These are phyloP conservation scores for Acanthococcus lagerstroemiae DNA, from an alignment of 2,888 invertebrate genomes.

Conservation along the genomic window DNA sequence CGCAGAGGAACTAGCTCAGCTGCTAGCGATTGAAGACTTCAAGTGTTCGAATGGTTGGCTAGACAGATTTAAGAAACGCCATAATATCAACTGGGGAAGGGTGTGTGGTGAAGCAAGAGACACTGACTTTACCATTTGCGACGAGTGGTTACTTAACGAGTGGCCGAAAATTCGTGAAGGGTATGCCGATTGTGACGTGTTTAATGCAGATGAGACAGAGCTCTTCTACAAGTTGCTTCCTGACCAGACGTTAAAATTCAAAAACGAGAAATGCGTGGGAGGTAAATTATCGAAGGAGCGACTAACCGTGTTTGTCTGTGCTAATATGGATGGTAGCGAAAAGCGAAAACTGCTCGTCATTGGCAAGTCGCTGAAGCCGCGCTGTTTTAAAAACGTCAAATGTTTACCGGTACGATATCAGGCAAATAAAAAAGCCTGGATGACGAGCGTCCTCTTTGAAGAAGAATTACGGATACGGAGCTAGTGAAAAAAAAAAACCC, in stretches of 20 bases:
- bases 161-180: slow-evolving; percentile 34
- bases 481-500: neutral
- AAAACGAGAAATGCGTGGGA: slow-evolving; percentile 39
- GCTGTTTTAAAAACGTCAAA: slow-evolving; percentile 37
- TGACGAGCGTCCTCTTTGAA: slow-evolving; percentile 14
- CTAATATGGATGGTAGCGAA: slow-evolving; percentile 33
- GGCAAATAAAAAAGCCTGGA: slow-evolving; percentile 37
- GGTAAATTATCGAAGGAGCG: slow-evolving; percentile 40
- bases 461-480: slow-evolving; percentile 4
- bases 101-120: slow-evolving; percentile 35
- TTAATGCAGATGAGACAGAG: slow-evolving; percentile 38
- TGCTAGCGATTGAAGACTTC: neutral
- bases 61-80: slow-evolving; percentile 34
- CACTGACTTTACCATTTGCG: slow-evolving; percentile 27
- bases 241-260: slow-evolving; percentile 38
- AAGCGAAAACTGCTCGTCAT: slow-evolving; percentile 39
- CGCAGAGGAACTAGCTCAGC: neutral
- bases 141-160: slow-evolving; percentile 32
- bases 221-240: slow-evolving; percentile 37
- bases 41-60: slow-evolving; percentile 35
- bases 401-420: slow-evolving; percentile 37
- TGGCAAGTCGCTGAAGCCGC: slow-evolving; percentile 39
- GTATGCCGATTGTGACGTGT: slow-evolving; percentile 36
- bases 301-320: slow-evolving; percentile 32
- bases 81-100: slow-evolving; percentile 36